Conservation (phyloP, 2,888 invertebrate species). For the Chalcis sispes region DNA sequence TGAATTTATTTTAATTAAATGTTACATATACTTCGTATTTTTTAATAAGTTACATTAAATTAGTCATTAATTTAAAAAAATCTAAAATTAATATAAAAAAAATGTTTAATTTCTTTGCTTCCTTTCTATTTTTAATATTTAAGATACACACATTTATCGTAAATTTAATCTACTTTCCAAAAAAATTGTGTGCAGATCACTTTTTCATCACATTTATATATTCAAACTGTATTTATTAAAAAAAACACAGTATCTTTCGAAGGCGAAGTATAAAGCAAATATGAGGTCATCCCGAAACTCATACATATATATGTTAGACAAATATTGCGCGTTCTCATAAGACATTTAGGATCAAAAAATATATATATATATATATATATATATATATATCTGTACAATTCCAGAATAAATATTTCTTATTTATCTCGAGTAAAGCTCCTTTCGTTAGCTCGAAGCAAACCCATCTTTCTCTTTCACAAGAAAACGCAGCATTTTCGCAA, state of each 20-base stretch:
- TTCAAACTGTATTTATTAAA: too few relatives aligned
- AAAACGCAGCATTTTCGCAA: constrained; percentile 19
- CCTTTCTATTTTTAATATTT: too few relatives aligned
- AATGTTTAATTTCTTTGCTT: too few relatives aligned
- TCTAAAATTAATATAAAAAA: too few relatives aligned
- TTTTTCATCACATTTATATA: too few relatives aligned
- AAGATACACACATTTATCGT: too few relatives aligned
- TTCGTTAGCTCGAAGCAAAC: constrained; percentile 16
- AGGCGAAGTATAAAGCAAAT: not conserved
- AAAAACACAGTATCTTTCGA: not conserved
- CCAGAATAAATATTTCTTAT: constrained; percentile 38
- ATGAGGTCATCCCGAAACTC: constrained; percentile 35
- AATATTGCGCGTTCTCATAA: constrained; percentile 29
- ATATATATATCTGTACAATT: not conserved
- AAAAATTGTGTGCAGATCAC: too few relatives aligned
- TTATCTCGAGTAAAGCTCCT: constrained; percentile 30
- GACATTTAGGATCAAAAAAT: not conserved
- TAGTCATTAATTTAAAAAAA: too few relatives aligned
- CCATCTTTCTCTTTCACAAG: not conserved
- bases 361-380: constrained; percentile 1
- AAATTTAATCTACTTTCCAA: constrained; percentile 12
- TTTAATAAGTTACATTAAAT: too few relatives aligned
- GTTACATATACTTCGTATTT: too few relatives aligned
- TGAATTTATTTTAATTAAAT: too few relatives aligned
- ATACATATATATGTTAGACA: constrained; percentile 56